These are phyloP conservation scores for Oegoconia quadripuncta DNA, from an alignment of 2,888 invertebrate species.

Conservation along the genomic window DNA sequence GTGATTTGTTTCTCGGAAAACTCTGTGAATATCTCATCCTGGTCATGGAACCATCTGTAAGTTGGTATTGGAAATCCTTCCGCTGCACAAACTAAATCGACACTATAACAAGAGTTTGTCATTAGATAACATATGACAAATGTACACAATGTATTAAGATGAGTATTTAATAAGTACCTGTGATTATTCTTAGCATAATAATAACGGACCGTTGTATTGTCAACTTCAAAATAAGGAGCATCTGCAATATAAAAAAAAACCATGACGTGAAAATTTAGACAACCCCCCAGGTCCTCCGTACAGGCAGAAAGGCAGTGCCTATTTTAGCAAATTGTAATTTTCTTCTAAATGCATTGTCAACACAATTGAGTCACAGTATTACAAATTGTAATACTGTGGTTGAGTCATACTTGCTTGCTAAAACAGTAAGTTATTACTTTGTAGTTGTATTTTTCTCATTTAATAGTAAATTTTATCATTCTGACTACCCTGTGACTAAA, in stretches of 20 bases:
- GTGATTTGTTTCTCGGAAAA: constrained; percentile 42
- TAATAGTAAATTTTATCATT: no score
- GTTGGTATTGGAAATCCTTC: constrained; percentile 47
- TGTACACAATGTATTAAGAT: constrained; percentile 13
- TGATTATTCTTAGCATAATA: constrained; percentile 39
- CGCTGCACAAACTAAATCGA: constrained; percentile 49
- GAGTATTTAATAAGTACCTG: constrained; percentile 29
- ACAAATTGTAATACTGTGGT: no score
- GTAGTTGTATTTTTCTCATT: no score
- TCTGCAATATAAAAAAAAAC: constrained; percentile 37
- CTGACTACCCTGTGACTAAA: no score
- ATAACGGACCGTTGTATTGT: constrained; percentile 17
- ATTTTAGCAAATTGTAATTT: no score
- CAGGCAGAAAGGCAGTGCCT: not conserved
- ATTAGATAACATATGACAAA: not conserved
- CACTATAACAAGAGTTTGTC: constrained; percentile 35
- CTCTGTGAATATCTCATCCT: constrained; percentile 30
- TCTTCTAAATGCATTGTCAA: no score
- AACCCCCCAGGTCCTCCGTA: not conserved
- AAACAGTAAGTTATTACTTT: no score
- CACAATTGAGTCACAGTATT: no score
- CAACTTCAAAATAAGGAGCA: constrained; percentile 43
- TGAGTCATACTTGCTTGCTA: no score
- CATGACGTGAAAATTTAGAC: not conserved
- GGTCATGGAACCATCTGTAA: constrained; percentile 29